phyloP scores from a whole-genome alignment of 2,113 vertebrate genomes.

The Pan troglodytes region DNA sequence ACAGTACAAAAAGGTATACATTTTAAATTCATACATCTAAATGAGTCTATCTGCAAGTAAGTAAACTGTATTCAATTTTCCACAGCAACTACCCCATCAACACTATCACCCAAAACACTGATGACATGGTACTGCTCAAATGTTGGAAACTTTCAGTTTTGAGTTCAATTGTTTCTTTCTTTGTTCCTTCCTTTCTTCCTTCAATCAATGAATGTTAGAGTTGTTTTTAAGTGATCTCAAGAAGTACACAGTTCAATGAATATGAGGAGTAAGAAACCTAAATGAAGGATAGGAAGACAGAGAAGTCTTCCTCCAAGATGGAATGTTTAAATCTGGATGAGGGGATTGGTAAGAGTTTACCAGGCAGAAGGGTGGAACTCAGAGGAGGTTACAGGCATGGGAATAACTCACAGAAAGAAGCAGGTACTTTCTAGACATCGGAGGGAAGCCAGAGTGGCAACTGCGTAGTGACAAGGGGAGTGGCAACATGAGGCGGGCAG shows the following conservation, averaged over 20 bases:
- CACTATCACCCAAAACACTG: background rate
- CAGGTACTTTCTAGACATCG: background rate
- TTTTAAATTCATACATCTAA: slow-evolving; percentile 74
- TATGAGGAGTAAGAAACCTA: rapidly evolving
- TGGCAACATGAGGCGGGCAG: rapidly evolving
- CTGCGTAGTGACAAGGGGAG: rapidly evolving
- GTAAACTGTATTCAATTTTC: slow-evolving; percentile 60
- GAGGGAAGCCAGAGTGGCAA: background rate
- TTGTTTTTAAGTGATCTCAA: too few species aligned
- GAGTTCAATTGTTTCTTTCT: background rate
- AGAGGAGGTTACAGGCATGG: rapidly evolving
- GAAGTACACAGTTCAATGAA: rapidly evolving
- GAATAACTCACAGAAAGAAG: background rate
- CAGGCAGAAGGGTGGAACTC: background rate
- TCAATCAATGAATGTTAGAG: too few species aligned
- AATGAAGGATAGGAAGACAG: rapidly evolving
- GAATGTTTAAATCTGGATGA: background rate
- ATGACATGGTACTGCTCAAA: background rate
- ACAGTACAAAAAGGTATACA: slow-evolving; percentile 46
- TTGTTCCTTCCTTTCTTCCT: background rate
- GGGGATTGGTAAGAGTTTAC: rapidly evolving
- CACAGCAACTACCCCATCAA: background rate
- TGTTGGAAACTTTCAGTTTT: background rate
- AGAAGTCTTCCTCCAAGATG: background rate
- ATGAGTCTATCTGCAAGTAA: slow-evolving; percentile 56